Evolutionary conservation across 2,113 vertebrate genomes (phyloP).

Genomic region (Mobula birostris): DNA sequence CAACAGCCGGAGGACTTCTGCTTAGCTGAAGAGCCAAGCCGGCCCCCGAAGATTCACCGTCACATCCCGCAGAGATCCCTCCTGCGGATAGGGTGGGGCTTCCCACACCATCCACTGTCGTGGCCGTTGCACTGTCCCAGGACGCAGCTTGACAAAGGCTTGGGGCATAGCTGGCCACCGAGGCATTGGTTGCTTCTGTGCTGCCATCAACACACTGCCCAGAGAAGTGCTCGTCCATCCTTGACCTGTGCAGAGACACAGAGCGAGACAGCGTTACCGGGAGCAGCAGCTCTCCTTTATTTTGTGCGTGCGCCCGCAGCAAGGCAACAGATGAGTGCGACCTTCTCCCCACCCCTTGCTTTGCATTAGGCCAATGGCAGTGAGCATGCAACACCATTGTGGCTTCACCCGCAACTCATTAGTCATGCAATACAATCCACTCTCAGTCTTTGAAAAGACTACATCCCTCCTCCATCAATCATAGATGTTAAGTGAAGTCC

Average conservation of each 20-base stretch:
- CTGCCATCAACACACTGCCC: background rate
- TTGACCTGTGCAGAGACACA: background rate
- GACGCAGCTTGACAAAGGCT: slow-evolving; percentile 21
- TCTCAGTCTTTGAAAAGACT: background rate
- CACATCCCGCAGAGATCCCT: background rate
- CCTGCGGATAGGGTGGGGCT: background rate
- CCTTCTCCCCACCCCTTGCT: background rate
- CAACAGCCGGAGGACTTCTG: too few species aligned
- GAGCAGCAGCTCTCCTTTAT: background rate
- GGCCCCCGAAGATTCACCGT: background rate
- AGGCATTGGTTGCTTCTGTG: background rate
- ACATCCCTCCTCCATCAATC: background rate
- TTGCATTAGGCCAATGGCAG: background rate
- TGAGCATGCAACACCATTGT: background rate
- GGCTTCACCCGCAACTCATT: background rate
- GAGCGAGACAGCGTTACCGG: background rate
- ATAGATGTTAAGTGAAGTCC: background rate
- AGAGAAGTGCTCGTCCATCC: background rate
- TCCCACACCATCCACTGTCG: background rate
- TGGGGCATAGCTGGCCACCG: background rate
- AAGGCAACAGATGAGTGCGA: slow-evolving; percentile 17
- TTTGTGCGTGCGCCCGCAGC: slow-evolving; percentile 22
- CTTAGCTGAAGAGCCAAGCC: background rate
- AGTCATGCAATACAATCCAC: background rate
- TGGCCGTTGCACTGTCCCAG: background rate